These are phyloP conservation scores for Ladona fulva DNA, from an alignment of 1,140 invertebrate genomes.

Conservation along the genomic window DNA sequence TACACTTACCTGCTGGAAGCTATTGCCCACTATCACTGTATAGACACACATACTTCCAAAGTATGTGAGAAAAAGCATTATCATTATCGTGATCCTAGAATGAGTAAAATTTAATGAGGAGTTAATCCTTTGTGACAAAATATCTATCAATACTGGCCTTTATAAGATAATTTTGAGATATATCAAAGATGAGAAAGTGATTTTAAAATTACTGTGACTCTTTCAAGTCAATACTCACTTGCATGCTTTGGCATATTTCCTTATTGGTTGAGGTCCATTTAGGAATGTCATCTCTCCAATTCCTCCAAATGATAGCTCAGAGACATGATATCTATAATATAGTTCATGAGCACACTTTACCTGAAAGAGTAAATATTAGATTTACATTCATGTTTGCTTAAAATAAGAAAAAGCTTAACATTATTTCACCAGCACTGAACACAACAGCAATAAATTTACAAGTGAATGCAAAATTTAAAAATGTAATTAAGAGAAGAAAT, in stretches of 20 bases:
- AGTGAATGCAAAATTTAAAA: no score
- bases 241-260: slow-evolving; percentile 35
- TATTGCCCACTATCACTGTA: slow-evolving; percentile 65
- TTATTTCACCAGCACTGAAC: no score
- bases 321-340: slow-evolving; percentile 56
- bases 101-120: slow-evolving; percentile 25
- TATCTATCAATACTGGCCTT: slow-evolving; percentile 15
- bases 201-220: no score
- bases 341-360: slow-evolving; percentile 72
- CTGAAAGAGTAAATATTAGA: no score
- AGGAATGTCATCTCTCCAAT: slow-evolving; percentile 61
- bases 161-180: slow-evolving; percentile 1
- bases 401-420: no score
- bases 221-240: no score
- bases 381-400: no score
- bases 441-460: no score
- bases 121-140: slow-evolving; percentile 33
- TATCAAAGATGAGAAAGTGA: not conserved
- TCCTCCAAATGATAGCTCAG: slow-evolving; percentile 67
- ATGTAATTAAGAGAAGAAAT: no score
- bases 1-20: slow-evolving; percentile 56
- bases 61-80: slow-evolving; percentile 64
- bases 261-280: slow-evolving; percentile 56
- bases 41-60: slow-evolving; percentile 76
- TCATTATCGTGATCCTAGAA: slow-evolving; percentile 46